Evolutionary conservation across 2,113 vertebrate species (phyloP).

Genomic region (Poeciliopsis prolifica): DNA sequence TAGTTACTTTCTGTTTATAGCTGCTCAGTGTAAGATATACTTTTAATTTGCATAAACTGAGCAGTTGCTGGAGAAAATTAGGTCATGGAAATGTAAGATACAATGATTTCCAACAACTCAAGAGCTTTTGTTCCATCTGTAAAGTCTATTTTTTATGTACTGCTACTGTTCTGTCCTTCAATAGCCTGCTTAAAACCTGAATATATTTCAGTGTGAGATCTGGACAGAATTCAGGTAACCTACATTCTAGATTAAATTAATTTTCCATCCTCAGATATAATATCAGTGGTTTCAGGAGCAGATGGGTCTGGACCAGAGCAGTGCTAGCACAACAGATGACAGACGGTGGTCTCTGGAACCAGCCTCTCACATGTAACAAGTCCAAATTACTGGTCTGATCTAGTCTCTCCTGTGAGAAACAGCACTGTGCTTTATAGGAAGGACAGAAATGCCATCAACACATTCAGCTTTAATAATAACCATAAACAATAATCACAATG

Average conservation of each 20-base stretch:
- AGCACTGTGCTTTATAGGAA: slow-evolving; percentile 9
- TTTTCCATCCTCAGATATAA: slow-evolving; percentile 55
- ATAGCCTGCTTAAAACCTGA: background rate
- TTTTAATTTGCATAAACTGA: slow-evolving; percentile 42
- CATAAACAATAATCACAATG: no score
- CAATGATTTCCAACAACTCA: background rate
- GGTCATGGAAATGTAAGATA: background rate
- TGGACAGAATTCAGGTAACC: slow-evolving; percentile 16
- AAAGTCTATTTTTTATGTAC: background rate
- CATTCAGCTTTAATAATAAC: no score
- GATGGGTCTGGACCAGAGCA: slow-evolving; percentile 70
- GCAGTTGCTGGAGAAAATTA: background rate
- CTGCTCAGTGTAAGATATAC: slow-evolving; percentile 35
- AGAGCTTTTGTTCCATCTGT: background rate
- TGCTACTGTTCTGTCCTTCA: no score
- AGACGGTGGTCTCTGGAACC: slow-evolving; percentile 71
- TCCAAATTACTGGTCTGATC: slow-evolving; percentile 56
- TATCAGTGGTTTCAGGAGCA: slow-evolving; percentile 64
- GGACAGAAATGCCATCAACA: background rate
- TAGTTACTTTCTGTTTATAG: slow-evolving; percentile 44
- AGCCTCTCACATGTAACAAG: slow-evolving; percentile 60
- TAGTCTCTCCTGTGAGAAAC: slow-evolving; percentile 34
- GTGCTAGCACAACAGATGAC: slow-evolving; percentile 69
- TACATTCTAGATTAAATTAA: slow-evolving; percentile 39
- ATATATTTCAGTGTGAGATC: slow-evolving; percentile 7